Conservation (phyloP, 92 coral and sea anemone species). For the Siderastrea siderea region DNA sequence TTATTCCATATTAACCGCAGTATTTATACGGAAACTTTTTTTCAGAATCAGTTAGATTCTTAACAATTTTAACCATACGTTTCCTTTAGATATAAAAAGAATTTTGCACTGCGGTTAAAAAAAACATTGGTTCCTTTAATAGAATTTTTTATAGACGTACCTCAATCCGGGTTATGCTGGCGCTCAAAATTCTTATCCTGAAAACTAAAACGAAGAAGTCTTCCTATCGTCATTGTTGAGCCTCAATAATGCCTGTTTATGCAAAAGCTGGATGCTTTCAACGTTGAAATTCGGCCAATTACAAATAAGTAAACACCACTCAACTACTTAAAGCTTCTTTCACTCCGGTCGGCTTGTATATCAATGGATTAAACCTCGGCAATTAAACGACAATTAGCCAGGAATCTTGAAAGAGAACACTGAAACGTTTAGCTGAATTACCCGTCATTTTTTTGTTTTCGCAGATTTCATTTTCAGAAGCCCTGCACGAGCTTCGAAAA, state of each 20-base stretch:
- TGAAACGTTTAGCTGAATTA: slow-evolving; percentile 34
- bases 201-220: not conserved
- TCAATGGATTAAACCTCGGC: slow-evolving; percentile 50
- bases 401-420: slow-evolving; percentile 12
- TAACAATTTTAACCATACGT: not conserved
- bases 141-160: not conserved
- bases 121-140: not conserved
- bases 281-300: slow-evolving; percentile 53
- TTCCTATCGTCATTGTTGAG: not conserved
- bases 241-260: not conserved
- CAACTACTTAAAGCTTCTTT: slow-evolving; percentile 51
- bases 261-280: slow-evolving; percentile 42
- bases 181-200: not conserved
- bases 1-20: too few relatives aligned
- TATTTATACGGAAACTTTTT: too few relatives aligned
- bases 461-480: not conserved
- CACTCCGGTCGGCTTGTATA: slow-evolving; percentile 31
- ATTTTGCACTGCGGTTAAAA: not conserved
- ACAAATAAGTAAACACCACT: slow-evolving; percentile 50
- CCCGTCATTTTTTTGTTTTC: slow-evolving; percentile 7
- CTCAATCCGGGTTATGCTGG: not conserved
- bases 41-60: not conserved
- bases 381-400: slow-evolving; percentile 47
- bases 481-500: not conserved
- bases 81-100: too few relatives aligned